Base-by-base conservation (phyloP, 2,797 vertebrate genomes). In the Halcyon chelicuti region DNA sequence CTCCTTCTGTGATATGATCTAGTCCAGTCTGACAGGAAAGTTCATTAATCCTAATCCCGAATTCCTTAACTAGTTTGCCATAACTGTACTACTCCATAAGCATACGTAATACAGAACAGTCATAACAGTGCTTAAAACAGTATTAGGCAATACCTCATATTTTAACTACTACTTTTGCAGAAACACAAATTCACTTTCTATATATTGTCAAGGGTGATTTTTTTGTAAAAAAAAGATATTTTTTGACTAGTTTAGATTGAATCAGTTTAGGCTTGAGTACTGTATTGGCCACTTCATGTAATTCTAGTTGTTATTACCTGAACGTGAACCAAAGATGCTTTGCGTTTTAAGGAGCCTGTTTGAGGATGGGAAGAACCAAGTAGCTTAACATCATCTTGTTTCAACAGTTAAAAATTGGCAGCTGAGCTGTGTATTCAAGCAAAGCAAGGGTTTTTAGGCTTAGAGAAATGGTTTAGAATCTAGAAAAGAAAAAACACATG, bases 1-100 rank as follows among this genome's bases (percentile, higher is more conserved):
- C 77, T 82, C 70, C 44, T 89, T 19, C 86, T 88, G 86, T 78
- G 86, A 93, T 88, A 55, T 88, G 81, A 93, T 91, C 55, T 94
- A 57, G 72, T 90, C 72, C 86, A 46, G 79, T 93, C 55, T 73
- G 67, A 79, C 93, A 88, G 86, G 62, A 92, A 88, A 83, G 73
- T 44, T 93, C 21, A 12, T 91, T 81, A 94, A 77, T 93, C 74
- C 84, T 54, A 14, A 39, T 82, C 55, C 46, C 35, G 52, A 73
- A 90, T 83, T 95, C 75, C 47, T 92, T 88, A 72, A 78, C 60
- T 70, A 21, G 49, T 75, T 84, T 81, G 31, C 76, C 77, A 22
- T 75, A 47, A 75, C 65, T 46, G 52, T 39, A 26, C 49, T 87
- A 16, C 35, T 68, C 58, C 25, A 26, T 80, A 65, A 86, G 82